Percentiles rank a stretch among this genome's conserved stretches.
phyloP scores from a whole-genome alignment of 2,113 vertebrate species.

The Daboia siamensis region DNA sequence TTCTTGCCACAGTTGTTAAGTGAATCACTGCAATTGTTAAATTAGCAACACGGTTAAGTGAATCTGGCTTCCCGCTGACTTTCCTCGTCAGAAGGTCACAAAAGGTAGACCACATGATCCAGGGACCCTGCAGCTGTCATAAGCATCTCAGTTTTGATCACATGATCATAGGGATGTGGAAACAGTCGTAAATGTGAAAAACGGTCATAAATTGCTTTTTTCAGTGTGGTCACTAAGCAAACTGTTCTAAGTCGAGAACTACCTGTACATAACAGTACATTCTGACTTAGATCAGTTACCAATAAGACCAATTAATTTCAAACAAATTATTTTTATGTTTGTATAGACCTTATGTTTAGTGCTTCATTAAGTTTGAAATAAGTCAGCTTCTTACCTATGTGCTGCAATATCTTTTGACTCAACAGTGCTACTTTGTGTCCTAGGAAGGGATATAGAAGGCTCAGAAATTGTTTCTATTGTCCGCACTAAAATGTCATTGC shows the following conservation, averaged over 20 bases:
- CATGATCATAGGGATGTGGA: neutral
- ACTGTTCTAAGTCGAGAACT: neutral
- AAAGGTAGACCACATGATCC: neutral
- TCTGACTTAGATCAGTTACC: neutral
- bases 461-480: slow-evolving; percentile 71
- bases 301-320: neutral
- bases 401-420: slow-evolving; percentile 74
- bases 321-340: neutral
- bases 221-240: neutral
- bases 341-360: neutral
- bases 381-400: slow-evolving; percentile 73
- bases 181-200: neutral
- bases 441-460: slow-evolving; percentile 59
- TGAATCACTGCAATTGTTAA: neutral
- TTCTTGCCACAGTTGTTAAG: neutral
- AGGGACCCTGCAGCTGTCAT: neutral
- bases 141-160: neutral
- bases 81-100: neutral
- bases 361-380: neutral
- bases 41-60: neutral
- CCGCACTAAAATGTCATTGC: slow-evolving; percentile 50
- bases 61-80: neutral
- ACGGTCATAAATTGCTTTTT: neutral
- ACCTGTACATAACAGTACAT: neutral
- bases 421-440: slow-evolving; percentile 69